Percentiles rank a stretch among this genome's conserved stretches.
Conservation (phyloP, 2,113 vertebrate genomes). For the Myrmecophaga tridactyla region DNA sequence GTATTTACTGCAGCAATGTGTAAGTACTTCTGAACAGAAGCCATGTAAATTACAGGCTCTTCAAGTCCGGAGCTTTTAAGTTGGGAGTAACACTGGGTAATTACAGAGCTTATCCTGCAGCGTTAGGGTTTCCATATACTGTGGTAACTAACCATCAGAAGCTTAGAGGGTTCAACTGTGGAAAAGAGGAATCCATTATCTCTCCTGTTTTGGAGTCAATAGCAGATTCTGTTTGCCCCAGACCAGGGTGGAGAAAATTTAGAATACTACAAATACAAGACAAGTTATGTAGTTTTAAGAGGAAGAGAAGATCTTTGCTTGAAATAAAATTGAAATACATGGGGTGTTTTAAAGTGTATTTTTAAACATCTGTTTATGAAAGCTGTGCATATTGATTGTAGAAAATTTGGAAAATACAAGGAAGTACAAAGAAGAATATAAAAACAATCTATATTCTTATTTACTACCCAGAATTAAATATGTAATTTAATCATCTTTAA, state of each 20-base stretch:
- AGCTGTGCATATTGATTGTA: neutral
- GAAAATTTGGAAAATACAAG: neutral
- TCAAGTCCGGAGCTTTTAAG: conserved; percentile 47
- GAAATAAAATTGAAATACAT: neutral
- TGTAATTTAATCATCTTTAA: neutral
- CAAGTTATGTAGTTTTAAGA: neutral
- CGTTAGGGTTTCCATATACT: neutral
- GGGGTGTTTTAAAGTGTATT: neutral
- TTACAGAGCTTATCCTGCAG: conserved; percentile 27
- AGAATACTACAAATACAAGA: neutral
- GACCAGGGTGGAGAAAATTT: neutral
- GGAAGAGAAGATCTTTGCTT: neutral
- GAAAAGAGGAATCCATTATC: neutral
- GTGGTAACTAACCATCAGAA: neutral
- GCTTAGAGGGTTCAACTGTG: neutral
- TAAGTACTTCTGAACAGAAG: conserved; percentile 54
- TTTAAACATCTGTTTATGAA: conserved; percentile 1
- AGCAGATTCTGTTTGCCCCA: neutral
- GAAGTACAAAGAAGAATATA: neutral
- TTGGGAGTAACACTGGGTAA: conserved; percentile 26
- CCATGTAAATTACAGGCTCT: conserved; percentile 54
- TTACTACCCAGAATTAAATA: neutral
- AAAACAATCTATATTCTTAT: neutral
- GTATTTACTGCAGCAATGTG: neutral
- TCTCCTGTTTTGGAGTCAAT: neutral